Conservation (phyloP, 2,888 invertebrate species). For the Napeogenes inachia region DNA sequence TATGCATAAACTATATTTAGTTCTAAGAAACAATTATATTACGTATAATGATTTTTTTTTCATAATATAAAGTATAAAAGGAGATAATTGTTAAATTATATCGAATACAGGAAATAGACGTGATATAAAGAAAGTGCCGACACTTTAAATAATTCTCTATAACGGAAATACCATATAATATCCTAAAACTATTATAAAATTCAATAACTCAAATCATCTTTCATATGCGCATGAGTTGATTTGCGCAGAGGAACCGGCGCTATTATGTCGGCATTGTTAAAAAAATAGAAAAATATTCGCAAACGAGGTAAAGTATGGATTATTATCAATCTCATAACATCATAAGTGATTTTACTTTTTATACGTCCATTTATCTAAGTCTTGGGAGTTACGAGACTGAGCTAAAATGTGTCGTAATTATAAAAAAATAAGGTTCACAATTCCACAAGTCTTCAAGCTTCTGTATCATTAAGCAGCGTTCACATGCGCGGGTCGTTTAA, state of each 20-base stretch:
- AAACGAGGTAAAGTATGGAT: slow-evolving; percentile 43
- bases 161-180: slow-evolving; percentile 71
- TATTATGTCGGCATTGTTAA: slow-evolving; percentile 39
- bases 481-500: slow-evolving; percentile 66
- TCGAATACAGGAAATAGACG: slow-evolving; percentile 50
- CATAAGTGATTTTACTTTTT: slow-evolving; percentile 36
- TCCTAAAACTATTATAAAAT: slow-evolving; percentile 50
- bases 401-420: slow-evolving; percentile 12
- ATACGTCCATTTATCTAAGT: slow-evolving; percentile 2
- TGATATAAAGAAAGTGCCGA: slow-evolving; percentile 51
- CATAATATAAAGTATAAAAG: slow-evolving; percentile 10
- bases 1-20: too few relatives aligned
- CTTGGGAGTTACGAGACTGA: slow-evolving; percentile 10
- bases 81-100: not conserved
- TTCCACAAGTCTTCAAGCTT: slow-evolving; percentile 39
- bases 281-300: slow-evolving; percentile 35
- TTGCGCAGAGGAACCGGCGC: slow-evolving; percentile 59
- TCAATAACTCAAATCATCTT: slow-evolving; percentile 48
- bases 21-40: not conserved
- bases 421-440: slow-evolving; percentile 22
- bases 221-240: slow-evolving; percentile 59
- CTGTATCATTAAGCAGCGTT: slow-evolving; percentile 71
- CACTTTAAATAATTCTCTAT: slow-evolving; percentile 40
- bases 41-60: slow-evolving; percentile 4
- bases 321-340: slow-evolving; percentile 37